Evolutionary conservation across 1,140 invertebrate genomes (phyloP).

Genomic region (Drosophila jambulina): DNA sequence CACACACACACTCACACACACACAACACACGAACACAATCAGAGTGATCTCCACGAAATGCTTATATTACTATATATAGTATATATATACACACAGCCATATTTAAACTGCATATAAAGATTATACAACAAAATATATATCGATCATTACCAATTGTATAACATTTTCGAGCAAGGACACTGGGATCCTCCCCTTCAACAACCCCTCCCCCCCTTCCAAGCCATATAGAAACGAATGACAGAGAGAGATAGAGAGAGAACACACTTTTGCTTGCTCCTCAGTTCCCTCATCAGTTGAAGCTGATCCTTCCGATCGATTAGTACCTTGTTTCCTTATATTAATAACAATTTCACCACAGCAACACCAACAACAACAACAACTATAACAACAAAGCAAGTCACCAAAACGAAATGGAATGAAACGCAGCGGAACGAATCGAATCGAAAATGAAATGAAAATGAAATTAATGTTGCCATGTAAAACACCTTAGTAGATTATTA

Average conservation of each 20-base stretch:
- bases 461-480: slow-evolving; percentile 79
- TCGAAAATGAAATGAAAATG: slow-evolving; percentile 38
- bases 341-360: neutral
- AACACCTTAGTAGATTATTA: slow-evolving; percentile 75
- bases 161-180: slow-evolving; percentile 28
- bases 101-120: slow-evolving; percentile 59
- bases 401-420: slow-evolving; percentile 11
- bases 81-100: slow-evolving; percentile 44
- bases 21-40: slow-evolving; percentile 16
- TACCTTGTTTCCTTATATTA: slow-evolving; percentile 40
- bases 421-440: slow-evolving; percentile 21
- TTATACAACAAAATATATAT: slow-evolving; percentile 40
- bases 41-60: slow-evolving; percentile 46
- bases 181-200: too few species aligned
- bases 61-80: slow-evolving; percentile 55
- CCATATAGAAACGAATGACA: slow-evolving; percentile 18
- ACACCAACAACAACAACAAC: slow-evolving; percentile 10
- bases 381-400: slow-evolving; percentile 22
- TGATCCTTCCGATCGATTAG: slow-evolving; percentile 52
- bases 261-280: slow-evolving; percentile 47
- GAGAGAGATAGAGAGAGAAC: neutral
- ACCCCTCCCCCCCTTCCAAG: neutral
- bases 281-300: slow-evolving; percentile 36
- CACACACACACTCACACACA: slow-evolving; percentile 16
- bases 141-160: slow-evolving; percentile 53